These are phyloP conservation scores for Microcaecilia unicolor DNA, from an alignment of 2,797 vertebrate genomes.

Conservation along the genomic window DNA sequence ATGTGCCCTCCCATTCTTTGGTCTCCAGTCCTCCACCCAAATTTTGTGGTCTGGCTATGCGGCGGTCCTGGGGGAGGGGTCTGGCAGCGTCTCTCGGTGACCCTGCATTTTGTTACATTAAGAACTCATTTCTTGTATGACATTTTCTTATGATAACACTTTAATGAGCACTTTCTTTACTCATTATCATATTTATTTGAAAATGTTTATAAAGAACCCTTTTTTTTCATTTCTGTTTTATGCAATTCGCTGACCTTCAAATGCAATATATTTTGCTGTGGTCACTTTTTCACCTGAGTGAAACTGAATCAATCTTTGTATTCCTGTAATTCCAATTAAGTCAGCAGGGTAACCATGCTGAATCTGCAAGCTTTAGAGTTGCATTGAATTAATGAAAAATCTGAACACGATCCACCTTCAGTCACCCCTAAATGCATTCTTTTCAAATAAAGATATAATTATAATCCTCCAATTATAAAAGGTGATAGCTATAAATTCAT, in stretches of 20 bases:
- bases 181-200: no score
- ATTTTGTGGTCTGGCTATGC: no score
- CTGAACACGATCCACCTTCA: not conserved
- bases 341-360: conserved; percentile 5
- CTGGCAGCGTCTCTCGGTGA: no score
- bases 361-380: conserved; percentile 12
- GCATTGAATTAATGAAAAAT: conserved; percentile 15
- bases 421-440: not conserved
- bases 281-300: conserved; percentile 4
- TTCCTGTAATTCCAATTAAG: conserved; percentile 5
- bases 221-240: not conserved
- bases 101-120: no score
- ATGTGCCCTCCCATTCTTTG: no score
- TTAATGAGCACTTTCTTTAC: no score
- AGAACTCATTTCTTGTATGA: no score
- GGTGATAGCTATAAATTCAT: not conserved
- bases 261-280: not conserved
- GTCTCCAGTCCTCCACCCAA: no score
- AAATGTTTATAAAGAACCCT: no score
- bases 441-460: not conserved
- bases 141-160: no score
- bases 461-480: not conserved
- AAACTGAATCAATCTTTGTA: conserved; percentile 17
- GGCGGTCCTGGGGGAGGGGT: no score
- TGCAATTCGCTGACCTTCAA: not conserved